Percentiles rank a stretch among this genome's conserved stretches.
phyloP scores from a whole-genome alignment of 2,888 invertebrate species.

The Brachynemurus nebulosus region DNA sequence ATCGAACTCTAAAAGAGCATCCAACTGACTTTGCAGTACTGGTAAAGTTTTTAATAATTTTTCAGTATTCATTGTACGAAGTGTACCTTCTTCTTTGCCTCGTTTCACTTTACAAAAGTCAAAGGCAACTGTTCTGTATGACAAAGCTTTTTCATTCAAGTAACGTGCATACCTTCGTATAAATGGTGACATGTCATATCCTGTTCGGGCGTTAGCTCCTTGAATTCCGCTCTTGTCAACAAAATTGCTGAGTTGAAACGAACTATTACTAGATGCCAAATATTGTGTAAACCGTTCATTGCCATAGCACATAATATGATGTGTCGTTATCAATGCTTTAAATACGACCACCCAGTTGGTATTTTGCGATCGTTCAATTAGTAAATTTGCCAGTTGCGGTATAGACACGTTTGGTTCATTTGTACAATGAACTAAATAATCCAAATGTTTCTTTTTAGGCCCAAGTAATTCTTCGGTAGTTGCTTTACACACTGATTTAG shows the following conservation, averaged over 20 bases:
- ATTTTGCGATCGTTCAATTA: constrained; percentile 96
- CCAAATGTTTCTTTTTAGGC: constrained; percentile 99
- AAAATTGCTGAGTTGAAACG: constrained; percentile 95
- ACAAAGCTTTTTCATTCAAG: constrained; percentile 96
- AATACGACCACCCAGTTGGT: constrained; percentile 98
- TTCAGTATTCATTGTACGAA: constrained; percentile 95
- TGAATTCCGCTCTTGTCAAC: constrained; percentile 96
- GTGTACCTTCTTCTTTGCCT: constrained; percentile 95
- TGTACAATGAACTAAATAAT: constrained; percentile 98
- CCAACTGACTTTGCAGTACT: constrained; percentile 90
- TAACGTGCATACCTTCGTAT: constrained; percentile 98
- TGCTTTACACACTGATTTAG: constrained; percentile 99
- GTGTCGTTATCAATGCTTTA: constrained; percentile 95
- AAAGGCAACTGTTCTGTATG: constrained; percentile 96
- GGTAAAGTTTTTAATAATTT: constrained; percentile 96
- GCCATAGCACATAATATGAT: constrained; percentile 99
- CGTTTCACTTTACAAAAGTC: constrained; percentile 99
- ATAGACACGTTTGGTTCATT: constrained; percentile 99
- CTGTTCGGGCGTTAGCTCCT: constrained; percentile 62
- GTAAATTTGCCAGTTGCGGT: constrained; percentile 95
- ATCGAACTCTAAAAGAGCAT: constrained; percentile 94
- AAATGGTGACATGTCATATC: constrained; percentile 98
- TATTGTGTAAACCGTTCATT: constrained; percentile 99
- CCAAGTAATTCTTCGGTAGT: constrained; percentile 99
- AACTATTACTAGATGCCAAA: constrained; percentile 98